Evolutionary conservation across 35 echinoderm and acorn worm genomes (phyloP).

Genomic region (Ophiothrix spiculata): DNA sequence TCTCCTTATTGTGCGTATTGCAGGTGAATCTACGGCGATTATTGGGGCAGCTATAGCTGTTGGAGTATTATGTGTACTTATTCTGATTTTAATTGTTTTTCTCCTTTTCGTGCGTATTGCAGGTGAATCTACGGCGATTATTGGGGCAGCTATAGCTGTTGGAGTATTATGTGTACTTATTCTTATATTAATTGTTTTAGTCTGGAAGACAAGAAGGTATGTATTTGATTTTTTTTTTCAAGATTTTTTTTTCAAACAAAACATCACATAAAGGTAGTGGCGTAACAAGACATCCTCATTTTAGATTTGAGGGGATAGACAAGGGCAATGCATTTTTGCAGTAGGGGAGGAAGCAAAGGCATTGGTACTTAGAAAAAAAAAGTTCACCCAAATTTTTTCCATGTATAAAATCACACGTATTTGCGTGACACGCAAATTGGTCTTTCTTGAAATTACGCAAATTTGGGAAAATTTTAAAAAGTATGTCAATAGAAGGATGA

Average conservation of each 20-base stretch:
- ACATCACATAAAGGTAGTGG: not conserved
- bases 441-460: too few species aligned
- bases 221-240: not conserved
- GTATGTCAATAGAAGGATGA: too few species aligned
- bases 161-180: not conserved
- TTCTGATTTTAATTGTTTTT: not conserved
- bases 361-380: not conserved
- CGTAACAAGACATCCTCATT: not conserved
- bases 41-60: not conserved
- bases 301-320: not conserved
- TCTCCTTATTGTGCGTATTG: not conserved
- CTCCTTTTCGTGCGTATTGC: not conserved
- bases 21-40: conserved; percentile 4
- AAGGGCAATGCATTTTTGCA: not conserved
- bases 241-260: not conserved
- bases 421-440: too few species aligned
- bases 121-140: conserved; percentile 4
- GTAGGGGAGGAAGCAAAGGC: not conserved
- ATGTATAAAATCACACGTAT: not conserved
- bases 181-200: not conserved
- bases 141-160: not conserved
- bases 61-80: not conserved
- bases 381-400: not conserved
- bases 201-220: conserved; percentile 3
- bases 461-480: too few species aligned